These are phyloP conservation scores for Colletes collaris DNA, from an alignment of 2,888 invertebrate species.

Conservation along the genomic window DNA sequence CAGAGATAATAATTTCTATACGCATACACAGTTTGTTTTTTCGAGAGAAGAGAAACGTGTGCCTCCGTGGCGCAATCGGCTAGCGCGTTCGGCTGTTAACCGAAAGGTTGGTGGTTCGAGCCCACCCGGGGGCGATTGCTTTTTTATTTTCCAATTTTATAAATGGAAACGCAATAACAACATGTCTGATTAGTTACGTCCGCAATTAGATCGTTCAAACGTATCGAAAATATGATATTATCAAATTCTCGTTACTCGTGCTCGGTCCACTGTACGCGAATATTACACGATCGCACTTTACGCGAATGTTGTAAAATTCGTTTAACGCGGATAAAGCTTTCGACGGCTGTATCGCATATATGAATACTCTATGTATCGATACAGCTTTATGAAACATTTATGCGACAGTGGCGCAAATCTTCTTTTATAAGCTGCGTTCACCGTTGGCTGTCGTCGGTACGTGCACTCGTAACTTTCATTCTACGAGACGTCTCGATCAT, in stretches of 20 bases:
- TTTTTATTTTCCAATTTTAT: conserved; percentile 72
- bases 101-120: conserved; percentile 99
- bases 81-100: conserved; percentile 99
- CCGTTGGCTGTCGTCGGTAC: conserved; percentile 20
- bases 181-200: too few species aligned
- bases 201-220: too few species aligned
- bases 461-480: conserved; percentile 23
- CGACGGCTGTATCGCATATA: not conserved
- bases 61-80: conserved; percentile 96
- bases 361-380: conserved; percentile 18
- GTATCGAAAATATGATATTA: too few species aligned
- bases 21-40: not conserved
- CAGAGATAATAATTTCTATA: not conserved
- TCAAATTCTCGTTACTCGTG: too few species aligned
- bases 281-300: not conserved
- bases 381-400: conserved; percentile 47
- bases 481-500: not conserved
- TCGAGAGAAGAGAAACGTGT: rapidly evolving
- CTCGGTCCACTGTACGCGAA: not conserved
- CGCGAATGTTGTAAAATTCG: conserved; percentile 7
- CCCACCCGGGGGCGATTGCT: conserved; percentile 94
- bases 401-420: conserved; percentile 23
- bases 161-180: not conserved
- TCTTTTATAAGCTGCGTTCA: conserved; percentile 29
- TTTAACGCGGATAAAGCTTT: not conserved